Percentiles rank a stretch among this genome's conserved stretches.
Evolutionary conservation across 2,113 vertebrate genomes (phyloP).

Genomic region (Lepidothrix coronata): DNA sequence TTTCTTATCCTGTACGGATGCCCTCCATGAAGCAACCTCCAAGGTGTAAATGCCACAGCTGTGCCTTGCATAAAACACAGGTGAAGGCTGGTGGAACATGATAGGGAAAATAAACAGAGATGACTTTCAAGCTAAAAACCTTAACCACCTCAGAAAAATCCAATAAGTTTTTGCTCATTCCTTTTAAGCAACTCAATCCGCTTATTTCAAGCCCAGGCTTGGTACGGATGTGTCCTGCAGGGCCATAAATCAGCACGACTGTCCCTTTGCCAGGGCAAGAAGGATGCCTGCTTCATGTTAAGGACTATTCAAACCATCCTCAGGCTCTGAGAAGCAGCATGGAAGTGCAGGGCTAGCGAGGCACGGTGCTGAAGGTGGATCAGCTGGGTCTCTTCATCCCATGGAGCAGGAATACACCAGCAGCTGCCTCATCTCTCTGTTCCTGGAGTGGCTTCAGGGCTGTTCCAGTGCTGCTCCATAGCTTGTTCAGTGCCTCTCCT

Average conservation of each 20-base stretch:
- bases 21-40: neutral
- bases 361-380: neutral
- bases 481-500: neutral
- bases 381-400: neutral
- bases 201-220: neutral
- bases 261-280: neutral
- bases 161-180: neutral
- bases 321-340: neutral
- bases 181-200: neutral
- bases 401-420: neutral
- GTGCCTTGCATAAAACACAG: neutral
- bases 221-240: neutral
- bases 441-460: neutral
- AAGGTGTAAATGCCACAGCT: neutral
- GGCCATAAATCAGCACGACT: neutral
- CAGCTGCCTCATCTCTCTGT: neutral
- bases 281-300: neutral
- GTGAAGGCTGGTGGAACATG: neutral
- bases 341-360: neutral
- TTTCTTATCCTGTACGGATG: neutral
- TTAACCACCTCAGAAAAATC: neutral
- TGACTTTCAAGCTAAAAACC: neutral
- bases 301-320: neutral
- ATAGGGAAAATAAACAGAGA: neutral
- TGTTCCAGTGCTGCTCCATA: neutral